Base-by-base conservation (phyloP, 2,797 vertebrate genomes). In the Sus cebifrons region DNA sequence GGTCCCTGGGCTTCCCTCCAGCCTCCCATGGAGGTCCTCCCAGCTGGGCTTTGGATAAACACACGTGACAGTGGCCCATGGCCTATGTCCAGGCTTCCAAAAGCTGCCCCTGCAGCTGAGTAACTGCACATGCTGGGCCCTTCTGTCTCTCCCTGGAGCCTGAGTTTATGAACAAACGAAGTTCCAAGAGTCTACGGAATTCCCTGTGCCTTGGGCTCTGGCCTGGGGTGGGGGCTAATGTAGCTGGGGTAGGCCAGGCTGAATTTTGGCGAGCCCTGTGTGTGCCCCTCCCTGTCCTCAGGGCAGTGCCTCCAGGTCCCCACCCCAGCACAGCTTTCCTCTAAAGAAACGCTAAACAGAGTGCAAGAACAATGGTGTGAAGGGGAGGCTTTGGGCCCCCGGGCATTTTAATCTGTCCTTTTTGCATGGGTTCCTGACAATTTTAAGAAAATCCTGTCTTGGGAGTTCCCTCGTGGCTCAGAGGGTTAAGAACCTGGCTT, bases 391-490 rank as follows among this genome's bases (percentile, higher is more conserved):
- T 13, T 49, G 36, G 27, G 54, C 12, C 36, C 21, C 23, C 20
- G 25, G 0, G 0, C 29, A 17, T 64, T 68, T 77, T 71, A 29
- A 77, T 56, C 40, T 75, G 40, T 71, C 21, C 32, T 70, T 91
- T 83, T 32, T 60, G 71, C 15, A 8, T 83, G 56, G 44, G 20
- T 68, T 68, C 67, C 23, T 32, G 40, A 27, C 10, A 15, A 12
- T 75, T 81, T 89, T 64, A 65, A 49, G 58, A 90, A 23, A 81
- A 89, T n/a, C 21, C 65, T 68, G 9, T 60, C 44, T 10, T 49
- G 44, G 44, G 44, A 49, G 44, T 49, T 49, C 44, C 44, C 44
- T 49, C 6, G 44, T 49, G 44, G 44, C 44, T 49, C 44, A 49
- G 44, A 7, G 44, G 44, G 44, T 49, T 49, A 49, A 49, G 44